Base-by-base conservation (phyloP, 2,888 invertebrate genomes). In the Leptarthrus brevirostris region DNA sequence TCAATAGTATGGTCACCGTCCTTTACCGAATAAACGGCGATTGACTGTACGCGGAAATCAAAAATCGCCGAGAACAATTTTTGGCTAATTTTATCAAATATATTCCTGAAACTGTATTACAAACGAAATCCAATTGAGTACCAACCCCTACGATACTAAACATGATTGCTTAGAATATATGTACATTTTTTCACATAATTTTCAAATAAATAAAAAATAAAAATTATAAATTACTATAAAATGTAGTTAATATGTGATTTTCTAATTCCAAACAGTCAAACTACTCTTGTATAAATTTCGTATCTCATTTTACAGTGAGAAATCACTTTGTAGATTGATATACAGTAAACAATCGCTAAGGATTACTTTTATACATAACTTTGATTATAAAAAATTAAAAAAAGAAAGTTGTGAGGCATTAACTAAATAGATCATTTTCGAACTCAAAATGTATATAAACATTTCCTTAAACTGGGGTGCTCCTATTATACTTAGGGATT, bases 11-110 rank as follows among this genome's bases (percentile, higher is more conserved):
- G 75, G 89, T 94, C 61, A 87, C 84, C 64, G 88, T 94, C 72
- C 85, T 90, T 49, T 88, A 89, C 78, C 89, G 89, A 85, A 87
- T 93, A 78, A 92, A 91, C 79, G 88, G 90, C 66, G 92, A 93
- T 79, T 94, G 94, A 94, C 88, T 92, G 74, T 92, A 88, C 80
- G 94, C 94, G 14, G 91, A 91, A 82, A 89, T 88, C 77, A 87
- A 88, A 74, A 90, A 90, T 34, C 84, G 85, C 76, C 88, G 85
- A 81, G 94, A 94, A 77, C 93, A 93, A 82, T 94, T 94, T 85
- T 94, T 94, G 72, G 87, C 89, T 26, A 92, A 91, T 86, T 93
- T 92, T 83, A 90, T 93, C 75, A 89, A 91, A 83, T 84, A 85
- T 81, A 82, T 88, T 80, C 88, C 89, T 75, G 80, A 78, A 53